Evolutionary conservation across 2,797 vertebrate genomes (phyloP).

Genomic region (Pseudomugil tenellus): DNA sequence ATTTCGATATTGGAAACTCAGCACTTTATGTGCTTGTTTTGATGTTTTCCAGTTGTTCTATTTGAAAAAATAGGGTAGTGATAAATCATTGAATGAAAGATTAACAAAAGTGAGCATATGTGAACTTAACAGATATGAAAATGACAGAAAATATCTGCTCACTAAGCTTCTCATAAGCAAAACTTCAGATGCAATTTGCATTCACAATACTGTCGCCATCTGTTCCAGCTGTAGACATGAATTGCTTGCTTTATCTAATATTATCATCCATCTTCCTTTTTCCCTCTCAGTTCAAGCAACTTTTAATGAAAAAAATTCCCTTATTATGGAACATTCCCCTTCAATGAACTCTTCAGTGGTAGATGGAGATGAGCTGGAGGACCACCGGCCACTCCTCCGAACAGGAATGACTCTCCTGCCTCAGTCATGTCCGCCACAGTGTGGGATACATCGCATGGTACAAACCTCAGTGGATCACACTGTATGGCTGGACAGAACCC

Average conservation of each 20-base stretch:
- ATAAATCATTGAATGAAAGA: neutral
- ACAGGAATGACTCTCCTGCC: slow-evolving; percentile 47
- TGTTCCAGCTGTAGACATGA: neutral
- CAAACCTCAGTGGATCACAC: slow-evolving; percentile 38
- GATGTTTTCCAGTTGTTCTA: slow-evolving; percentile 1
- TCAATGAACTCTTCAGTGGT: slow-evolving; percentile 69
- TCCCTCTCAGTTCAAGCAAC: slow-evolving; percentile 9
- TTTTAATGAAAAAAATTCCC: slow-evolving; percentile 28
- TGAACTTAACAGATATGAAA: neutral
- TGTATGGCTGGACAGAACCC: slow-evolving; percentile 73
- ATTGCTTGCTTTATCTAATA: slow-evolving; percentile 7
- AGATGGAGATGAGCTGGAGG: slow-evolving; percentile 69
- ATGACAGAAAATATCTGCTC: slow-evolving; percentile 4
- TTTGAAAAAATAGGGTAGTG: neutral
- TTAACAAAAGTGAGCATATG: neutral
- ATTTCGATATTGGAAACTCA: neutral
- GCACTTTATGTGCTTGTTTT: neutral
- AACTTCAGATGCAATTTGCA: slow-evolving; percentile 6
- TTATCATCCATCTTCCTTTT: slow-evolving; percentile 4
- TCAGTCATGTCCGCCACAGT: slow-evolving; percentile 65
- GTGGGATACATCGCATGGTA: slow-evolving; percentile 67
- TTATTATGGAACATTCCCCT: slow-evolving; percentile 70
- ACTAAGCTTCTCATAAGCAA: neutral
- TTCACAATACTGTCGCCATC: neutral
- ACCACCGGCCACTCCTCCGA: slow-evolving; percentile 70